Percentiles rank a stretch among this genome's conserved stretches.
phyloP scores from a whole-genome alignment of 2,888 invertebrate species.

The Heliconius erato region DNA sequence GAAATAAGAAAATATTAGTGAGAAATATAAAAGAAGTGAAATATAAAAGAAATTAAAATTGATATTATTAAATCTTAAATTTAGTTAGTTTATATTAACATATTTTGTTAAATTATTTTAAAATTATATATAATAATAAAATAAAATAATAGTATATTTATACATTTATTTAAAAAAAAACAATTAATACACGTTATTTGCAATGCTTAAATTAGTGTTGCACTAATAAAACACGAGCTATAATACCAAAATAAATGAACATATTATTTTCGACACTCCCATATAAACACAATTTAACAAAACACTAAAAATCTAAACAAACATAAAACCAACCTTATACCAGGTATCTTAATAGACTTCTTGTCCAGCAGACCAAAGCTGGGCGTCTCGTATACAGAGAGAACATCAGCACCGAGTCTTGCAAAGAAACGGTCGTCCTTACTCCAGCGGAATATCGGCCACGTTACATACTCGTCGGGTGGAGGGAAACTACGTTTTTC shows the following conservation, averaged over 20 bases:
- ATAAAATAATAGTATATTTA: too few relatives aligned
- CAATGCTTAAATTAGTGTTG: too few relatives aligned
- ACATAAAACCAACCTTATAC: slow-evolving; percentile 85
- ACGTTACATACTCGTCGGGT: slow-evolving; percentile 92
- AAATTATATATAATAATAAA: too few relatives aligned
- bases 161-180: too few relatives aligned
- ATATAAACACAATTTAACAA: not conserved
- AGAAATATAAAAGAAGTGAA: not conserved
- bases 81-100: too few relatives aligned
- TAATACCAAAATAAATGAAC: not conserved
- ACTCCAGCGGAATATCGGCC: slow-evolving; percentile 99
- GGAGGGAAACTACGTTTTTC: slow-evolving; percentile 96
- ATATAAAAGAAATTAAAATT: too few relatives aligned
- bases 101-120: too few relatives aligned
- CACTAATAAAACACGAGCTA: too few relatives aligned
- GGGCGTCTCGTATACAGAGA: slow-evolving; percentile 98
- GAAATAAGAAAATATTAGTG: not conserved
- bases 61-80: too few relatives aligned
- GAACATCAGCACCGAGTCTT: slow-evolving; percentile 91
- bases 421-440: slow-evolving; percentile 98
- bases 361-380: slow-evolving; percentile 97
- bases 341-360: slow-evolving; percentile 96
- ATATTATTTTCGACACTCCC: not conserved
- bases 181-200: too few relatives aligned
- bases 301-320: not conserved